Percentiles rank a stretch among this genome's conserved stretches.
These are phyloP conservation scores for Pseudomyrmex flavicornis DNA, from an alignment of 1,140 invertebrate species.

Conservation along the genomic window DNA sequence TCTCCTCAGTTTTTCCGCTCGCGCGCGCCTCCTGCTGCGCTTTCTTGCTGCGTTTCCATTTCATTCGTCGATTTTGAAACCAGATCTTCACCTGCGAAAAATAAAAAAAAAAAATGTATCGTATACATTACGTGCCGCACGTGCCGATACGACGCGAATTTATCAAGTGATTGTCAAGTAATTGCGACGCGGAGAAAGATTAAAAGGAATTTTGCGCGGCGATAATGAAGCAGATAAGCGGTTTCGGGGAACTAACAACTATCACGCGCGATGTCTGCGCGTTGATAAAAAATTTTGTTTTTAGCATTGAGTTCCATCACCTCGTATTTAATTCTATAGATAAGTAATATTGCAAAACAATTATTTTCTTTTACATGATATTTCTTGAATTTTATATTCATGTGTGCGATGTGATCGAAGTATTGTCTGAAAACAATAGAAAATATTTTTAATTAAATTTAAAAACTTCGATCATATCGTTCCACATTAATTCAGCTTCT, in stretches of 20 bases:
- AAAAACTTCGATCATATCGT: too few species aligned
- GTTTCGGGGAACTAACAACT: slow-evolving; percentile 30
- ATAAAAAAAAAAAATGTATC: slow-evolving; percentile 60
- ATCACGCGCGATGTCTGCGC: neutral
- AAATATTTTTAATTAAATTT: too few species aligned
- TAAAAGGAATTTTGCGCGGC: neutral
- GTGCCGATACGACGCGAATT: neutral
- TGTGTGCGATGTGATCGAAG: neutral
- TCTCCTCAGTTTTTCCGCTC: slow-evolving; percentile 79
- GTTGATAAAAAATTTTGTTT: neutral
- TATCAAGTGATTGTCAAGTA: neutral
- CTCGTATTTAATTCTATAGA: slow-evolving; percentile 12
- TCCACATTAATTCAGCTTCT: too few species aligned
- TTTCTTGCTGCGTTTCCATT: slow-evolving; percentile 98
- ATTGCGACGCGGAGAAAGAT: neutral
- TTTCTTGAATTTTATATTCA: too few species aligned
- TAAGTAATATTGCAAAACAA: slow-evolving; percentile 2
- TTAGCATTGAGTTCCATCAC: neutral
- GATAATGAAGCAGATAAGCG: slow-evolving; percentile 24
- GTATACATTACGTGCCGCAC: neutral
- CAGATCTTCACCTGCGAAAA: slow-evolving; percentile 95
- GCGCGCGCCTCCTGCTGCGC: slow-evolving; percentile 92
- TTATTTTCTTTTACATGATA: too few species aligned
- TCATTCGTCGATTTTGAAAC: slow-evolving; percentile 98
- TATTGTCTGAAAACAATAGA: too few species aligned